Evolutionary conservation across 1,140 invertebrate species (phyloP).

Genomic region (Zaprionus kolodkinae): DNA sequence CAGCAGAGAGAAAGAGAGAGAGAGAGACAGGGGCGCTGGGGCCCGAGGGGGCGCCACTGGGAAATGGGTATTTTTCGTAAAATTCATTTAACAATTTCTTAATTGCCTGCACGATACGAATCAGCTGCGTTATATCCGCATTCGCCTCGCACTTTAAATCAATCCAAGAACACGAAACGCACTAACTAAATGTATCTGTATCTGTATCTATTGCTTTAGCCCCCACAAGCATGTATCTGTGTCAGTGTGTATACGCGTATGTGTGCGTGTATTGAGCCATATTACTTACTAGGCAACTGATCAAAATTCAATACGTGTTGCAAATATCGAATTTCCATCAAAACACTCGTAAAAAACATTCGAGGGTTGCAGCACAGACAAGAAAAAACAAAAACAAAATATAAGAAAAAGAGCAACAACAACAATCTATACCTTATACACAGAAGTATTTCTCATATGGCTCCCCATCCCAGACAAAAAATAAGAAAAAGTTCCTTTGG

Average conservation of each 20-base stretch:
- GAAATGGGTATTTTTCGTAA: constrained; percentile 65
- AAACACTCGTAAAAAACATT: constrained; percentile 75
- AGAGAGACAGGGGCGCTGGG: too few relatives aligned
- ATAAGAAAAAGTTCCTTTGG: constrained; percentile 25
- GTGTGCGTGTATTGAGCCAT: constrained; percentile 48
- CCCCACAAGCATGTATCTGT: background rate
- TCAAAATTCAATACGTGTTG: constrained; percentile 82
- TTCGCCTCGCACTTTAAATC: constrained; percentile 67
- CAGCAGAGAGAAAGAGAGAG: constrained; percentile 25
- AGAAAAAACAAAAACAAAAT: constrained; percentile 9
- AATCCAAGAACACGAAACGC: constrained; percentile 31
- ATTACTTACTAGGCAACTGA: constrained; percentile 70
- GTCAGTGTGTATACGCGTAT: background rate
- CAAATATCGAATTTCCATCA: constrained; percentile 83
- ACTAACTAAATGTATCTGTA: constrained; percentile 21
- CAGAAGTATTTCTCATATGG: constrained; percentile 39
- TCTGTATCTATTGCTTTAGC: background rate
- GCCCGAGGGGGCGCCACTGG: background rate
- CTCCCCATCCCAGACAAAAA: constrained; percentile 11
- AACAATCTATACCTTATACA: background rate
- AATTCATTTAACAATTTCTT: constrained; percentile 82
- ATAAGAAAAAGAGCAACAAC: background rate
- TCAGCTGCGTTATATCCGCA: constrained; percentile 44
- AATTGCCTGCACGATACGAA: constrained; percentile 81
- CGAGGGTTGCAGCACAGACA: constrained; percentile 60